These are phyloP conservation scores for Zophobas atratus DNA, from an alignment of 1,140 invertebrate species.

Conservation along the genomic window DNA sequence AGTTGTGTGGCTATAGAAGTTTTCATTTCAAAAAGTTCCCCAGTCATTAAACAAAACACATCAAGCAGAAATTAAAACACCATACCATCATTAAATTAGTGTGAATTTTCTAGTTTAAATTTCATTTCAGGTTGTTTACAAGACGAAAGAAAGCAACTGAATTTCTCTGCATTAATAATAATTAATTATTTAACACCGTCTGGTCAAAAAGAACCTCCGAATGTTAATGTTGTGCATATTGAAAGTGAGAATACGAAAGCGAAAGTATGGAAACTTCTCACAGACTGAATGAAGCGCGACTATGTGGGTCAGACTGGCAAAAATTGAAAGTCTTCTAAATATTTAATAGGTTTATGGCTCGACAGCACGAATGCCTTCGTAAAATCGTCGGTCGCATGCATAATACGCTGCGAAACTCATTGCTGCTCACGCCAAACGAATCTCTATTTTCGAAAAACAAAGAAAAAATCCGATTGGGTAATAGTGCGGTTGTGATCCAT, in stretches of 20 bases:
- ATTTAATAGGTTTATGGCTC: slow-evolving; percentile 52
- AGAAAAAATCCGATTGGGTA: not conserved
- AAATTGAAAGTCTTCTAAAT: slow-evolving; percentile 58
- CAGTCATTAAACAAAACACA: too few species aligned
- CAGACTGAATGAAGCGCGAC: slow-evolving; percentile 53
- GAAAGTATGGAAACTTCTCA: slow-evolving; percentile 54
- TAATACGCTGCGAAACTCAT: slow-evolving; percentile 4
- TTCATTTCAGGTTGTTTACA: not conserved
- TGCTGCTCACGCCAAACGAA: not conserved
- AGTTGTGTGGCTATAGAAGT: too few species aligned
- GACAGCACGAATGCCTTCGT: not conserved
- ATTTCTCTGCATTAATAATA: not conserved
- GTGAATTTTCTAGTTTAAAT: too few species aligned
- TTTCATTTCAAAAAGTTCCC: too few species aligned
- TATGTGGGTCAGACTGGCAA: slow-evolving; percentile 57
- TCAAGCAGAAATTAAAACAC: too few species aligned
- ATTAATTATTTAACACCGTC: slow-evolving; percentile 31
- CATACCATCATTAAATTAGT: too few species aligned
- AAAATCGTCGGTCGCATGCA: slow-evolving; percentile 18
- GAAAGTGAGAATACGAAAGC: slow-evolving; percentile 55
- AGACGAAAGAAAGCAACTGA: not conserved
- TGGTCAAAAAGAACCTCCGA: slow-evolving; percentile 7
- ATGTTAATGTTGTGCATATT: slow-evolving; percentile 9
- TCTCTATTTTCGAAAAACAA: not conserved
- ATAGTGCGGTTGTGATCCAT: not conserved